phyloP scores from a whole-genome alignment of 2,113 vertebrate genomes.

The Rhipidura dahli region DNA sequence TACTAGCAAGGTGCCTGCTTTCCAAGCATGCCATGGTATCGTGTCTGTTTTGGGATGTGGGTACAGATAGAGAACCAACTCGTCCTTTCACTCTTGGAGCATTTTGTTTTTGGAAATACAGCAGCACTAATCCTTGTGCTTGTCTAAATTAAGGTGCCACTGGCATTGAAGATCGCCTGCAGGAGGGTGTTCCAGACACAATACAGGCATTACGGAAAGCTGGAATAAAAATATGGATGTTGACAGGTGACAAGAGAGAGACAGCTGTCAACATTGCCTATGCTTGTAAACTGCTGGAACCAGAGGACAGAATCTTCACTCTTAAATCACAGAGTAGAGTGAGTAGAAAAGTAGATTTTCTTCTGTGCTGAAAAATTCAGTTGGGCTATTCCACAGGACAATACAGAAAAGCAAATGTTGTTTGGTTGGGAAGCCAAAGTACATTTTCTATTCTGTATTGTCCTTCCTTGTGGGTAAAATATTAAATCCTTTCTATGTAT shows the following conservation, averaged over 20 bases:
- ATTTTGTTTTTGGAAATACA: background rate
- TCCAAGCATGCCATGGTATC: background rate
- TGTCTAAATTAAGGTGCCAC: slow-evolving; percentile 80
- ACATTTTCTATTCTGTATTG: background rate
- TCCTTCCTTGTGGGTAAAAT: background rate
- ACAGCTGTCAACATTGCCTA: slow-evolving; percentile 91
- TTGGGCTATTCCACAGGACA: background rate
- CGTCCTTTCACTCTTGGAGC: background rate
- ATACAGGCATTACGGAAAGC: slow-evolving; percentile 87
- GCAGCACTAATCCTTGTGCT: background rate
- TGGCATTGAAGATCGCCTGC: slow-evolving; percentile 90
- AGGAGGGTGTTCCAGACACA: slow-evolving; percentile 91
- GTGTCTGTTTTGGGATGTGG: background rate
- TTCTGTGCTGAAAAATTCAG: background rate
- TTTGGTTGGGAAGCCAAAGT: background rate
- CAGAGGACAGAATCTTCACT: slow-evolving; percentile 79
- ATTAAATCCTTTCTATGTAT: background rate
- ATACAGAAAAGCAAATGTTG: background rate
- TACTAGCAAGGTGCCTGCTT: background rate
- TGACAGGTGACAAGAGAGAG: slow-evolving; percentile 95
- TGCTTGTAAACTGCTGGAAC: slow-evolving; percentile 84
- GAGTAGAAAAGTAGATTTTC: slow-evolving; percentile 1
- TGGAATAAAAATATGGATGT: slow-evolving; percentile 92
- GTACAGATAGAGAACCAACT: background rate
- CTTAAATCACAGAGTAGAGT: slow-evolving; percentile 82